These are phyloP conservation scores for Okamejei kenojei DNA, from an alignment of 2,797 vertebrate species.

Conservation along the genomic window DNA sequence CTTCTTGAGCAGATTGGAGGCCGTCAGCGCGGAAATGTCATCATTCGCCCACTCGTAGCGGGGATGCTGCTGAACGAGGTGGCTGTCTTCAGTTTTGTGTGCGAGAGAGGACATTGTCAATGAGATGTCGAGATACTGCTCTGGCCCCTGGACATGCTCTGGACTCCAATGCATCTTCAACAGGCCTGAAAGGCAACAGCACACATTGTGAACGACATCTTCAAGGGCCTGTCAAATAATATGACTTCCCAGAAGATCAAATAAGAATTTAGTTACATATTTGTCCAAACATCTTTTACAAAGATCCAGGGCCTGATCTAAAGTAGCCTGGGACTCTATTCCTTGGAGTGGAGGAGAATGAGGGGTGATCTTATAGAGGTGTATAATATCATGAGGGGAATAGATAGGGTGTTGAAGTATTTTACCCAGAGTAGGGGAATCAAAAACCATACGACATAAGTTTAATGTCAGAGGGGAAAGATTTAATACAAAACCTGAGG, in stretches of 20 bases:
- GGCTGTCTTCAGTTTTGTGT: constrained; percentile 83
- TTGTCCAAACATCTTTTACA: background rate
- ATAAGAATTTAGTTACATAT: constrained; percentile 1
- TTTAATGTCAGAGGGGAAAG: too few species aligned
- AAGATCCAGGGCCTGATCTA: too few species aligned
- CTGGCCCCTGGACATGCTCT: constrained; percentile 99
- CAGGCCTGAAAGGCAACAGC: constrained; percentile 61
- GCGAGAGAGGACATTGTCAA: constrained; percentile 91
- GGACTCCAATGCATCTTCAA: constrained; percentile 99
- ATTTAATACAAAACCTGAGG: too few species aligned
- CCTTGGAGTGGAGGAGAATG: too few species aligned
- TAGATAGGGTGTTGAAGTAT: too few species aligned
- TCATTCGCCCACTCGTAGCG: constrained; percentile 96
- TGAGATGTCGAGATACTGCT: constrained; percentile 96
- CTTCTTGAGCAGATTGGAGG: constrained; percentile 92
- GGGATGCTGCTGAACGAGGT: constrained; percentile 71
- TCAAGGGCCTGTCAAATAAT: rapidly evolving
- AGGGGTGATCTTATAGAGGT: too few species aligned
- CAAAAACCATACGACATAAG: too few species aligned
- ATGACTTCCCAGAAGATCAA: background rate
- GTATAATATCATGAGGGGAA: too few species aligned
- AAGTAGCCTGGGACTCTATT: too few species aligned
- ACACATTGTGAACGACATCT: background rate
- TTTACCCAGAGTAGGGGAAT: too few species aligned
- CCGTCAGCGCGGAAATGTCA: constrained; percentile 92